Evolutionary conservation across 2,888 invertebrate genomes (phyloP), one percentile per base, ranked within the genome.

Genomic region (Oscheius sp.): DNA sequence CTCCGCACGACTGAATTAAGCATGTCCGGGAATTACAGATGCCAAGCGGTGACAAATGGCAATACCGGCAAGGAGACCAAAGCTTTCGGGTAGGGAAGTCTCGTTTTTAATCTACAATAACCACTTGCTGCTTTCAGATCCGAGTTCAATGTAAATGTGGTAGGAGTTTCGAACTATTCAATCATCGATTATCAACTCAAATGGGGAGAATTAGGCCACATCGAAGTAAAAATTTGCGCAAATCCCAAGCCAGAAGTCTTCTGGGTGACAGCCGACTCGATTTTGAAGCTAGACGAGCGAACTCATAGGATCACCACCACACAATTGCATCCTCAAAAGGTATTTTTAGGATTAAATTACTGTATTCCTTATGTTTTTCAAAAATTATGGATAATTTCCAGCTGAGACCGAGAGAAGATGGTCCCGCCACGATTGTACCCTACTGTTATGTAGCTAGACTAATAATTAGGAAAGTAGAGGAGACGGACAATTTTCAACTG

Each of bases 161-260:
- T 66, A 10, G 66, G 66, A 25, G 55, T 66, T 6, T 53, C 66
- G 23, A 66, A 57, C 8, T 23, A 45, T 10, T 45, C 39, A 45
- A 45, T 53, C 10, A 29, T 46, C 42, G 34, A 53, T 6, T 66
- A 53, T 15, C 25, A 25, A 42, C 55, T 66, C 1, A 15, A 42
- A 1, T 57, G 31, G 8, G 57, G 57, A 2, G 37, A 55, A 20
- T 17, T 66, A 15, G 66, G 66, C 1, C 42, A 55, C 25, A 66
- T 66, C 23, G 50, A 55, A 23, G 17, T 66, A 5, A 57, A 66
- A 39, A 52, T 65, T 31, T 76, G 76, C 34, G 70, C 74, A n/a
- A 76, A 76, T 46, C 76, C 76, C 3, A 65, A 69, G 10, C 76
- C 76, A 0, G 76, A 76, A 46, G 64, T 76, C 1, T 74, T 74